Evolutionary conservation across 2,113 vertebrate species (phyloP), one percentile per base, ranked within the genome.

Genomic region (Tylochromis polylepis): DNA sequence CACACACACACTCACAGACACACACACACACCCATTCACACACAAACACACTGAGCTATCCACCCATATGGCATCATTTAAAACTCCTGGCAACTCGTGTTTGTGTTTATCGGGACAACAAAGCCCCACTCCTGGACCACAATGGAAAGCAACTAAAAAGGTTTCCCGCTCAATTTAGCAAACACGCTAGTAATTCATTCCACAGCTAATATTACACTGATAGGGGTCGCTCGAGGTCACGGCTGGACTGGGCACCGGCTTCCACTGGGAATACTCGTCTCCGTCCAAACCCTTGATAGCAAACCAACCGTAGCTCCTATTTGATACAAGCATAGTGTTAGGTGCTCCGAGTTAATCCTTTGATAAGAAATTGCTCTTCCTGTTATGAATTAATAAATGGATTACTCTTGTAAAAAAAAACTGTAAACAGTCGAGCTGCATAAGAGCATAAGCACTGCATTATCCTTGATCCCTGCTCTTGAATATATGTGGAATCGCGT

Each of bases 81-180:
- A 94, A 95, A 93, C 88, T 91, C 92, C 86, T 92, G 93, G 94
- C 95, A 95, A 91, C 94, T 90, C 34, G 27, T 93, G 92, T 85
- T 93, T 90, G 84, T 94, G 94, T 95, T 95, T 95, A 93, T 93
- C 87, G 31, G 88, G 86, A 94, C 93, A 95, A 91, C 93, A 93
- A 95, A 94, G 85, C 85, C 82, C 70, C 70, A 56, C 70, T 90
- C 77, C 89, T 70, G 58, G 65, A 67, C 65, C 36, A 89, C 78
- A 85, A 83, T 83, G 57, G 87, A 84, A 49, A 79, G 53, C 5
- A 79, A 59, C 81, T 70, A 75, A 87, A 91, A 84, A 87, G 62
- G 62, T 78, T 41, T 81, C 55, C 34, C 3, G 65, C 85, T 95
- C 88, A 85, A 94, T 94, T 95, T 94, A 92, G 85, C 85, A 72